phyloP scores from a whole-genome alignment of 2,888 invertebrate species.

The Scaptomyza cyrtandrae region DNA sequence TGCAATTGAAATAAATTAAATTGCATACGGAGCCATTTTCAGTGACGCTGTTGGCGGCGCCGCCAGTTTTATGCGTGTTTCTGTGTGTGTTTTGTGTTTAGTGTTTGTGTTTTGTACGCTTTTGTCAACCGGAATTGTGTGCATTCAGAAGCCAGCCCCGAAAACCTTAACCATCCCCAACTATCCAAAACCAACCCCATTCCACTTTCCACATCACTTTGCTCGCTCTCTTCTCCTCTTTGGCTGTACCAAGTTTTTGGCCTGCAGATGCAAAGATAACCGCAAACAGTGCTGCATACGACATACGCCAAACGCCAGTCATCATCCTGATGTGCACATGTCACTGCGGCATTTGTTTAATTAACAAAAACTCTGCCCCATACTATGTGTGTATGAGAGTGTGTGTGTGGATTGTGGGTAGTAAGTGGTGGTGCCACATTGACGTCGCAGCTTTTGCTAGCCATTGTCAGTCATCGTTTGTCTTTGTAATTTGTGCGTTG shows the following conservation, averaged over 20 bases:
- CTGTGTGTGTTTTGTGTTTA: slow-evolving; percentile 35
- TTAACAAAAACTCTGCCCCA: slow-evolving; percentile 70
- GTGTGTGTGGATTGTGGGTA: slow-evolving; percentile 65
- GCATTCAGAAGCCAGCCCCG: slow-evolving; percentile 21
- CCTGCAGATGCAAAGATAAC: slow-evolving; percentile 68
- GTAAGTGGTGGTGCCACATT: slow-evolving; percentile 57
- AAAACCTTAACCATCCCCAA: slow-evolving; percentile 17
- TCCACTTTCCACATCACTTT: neutral
- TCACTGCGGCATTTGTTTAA: slow-evolving; percentile 81
- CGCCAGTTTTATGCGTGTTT: slow-evolving; percentile 44
- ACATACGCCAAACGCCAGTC: slow-evolving; percentile 67
- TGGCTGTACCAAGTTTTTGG: slow-evolving; percentile 12
- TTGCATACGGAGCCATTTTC: slow-evolving; percentile 69
- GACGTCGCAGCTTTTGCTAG: slow-evolving; percentile 44
- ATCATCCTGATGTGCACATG: slow-evolving; percentile 78
- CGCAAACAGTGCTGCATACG: slow-evolving; percentile 63
- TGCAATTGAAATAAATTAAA: slow-evolving; percentile 81
- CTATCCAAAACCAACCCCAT: neutral
- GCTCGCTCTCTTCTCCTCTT: neutral
- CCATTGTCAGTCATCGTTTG: slow-evolving; percentile 76
- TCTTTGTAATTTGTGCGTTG: slow-evolving; percentile 78
- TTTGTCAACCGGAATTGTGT: slow-evolving; percentile 52
- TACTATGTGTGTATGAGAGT: neutral
- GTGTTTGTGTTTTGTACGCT: slow-evolving; percentile 40
- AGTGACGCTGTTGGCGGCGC: slow-evolving; percentile 38